Base-by-base conservation (phyloP, 2,113 vertebrate genomes). In the Smithornis capensis region DNA sequence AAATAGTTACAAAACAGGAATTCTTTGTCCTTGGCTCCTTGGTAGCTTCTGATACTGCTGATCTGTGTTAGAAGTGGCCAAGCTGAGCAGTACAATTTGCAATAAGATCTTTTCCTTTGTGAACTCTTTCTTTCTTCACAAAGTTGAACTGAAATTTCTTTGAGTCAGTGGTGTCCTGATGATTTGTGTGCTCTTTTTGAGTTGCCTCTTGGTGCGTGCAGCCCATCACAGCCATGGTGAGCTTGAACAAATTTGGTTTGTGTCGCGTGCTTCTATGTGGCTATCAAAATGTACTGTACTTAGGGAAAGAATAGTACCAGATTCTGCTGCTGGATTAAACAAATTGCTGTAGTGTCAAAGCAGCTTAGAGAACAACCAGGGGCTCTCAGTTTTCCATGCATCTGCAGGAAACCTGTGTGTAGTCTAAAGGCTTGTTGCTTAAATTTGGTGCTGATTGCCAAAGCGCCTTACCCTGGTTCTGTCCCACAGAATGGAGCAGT, bases 381-480 rank as follows among this genome's bases (percentile, higher is more conserved):
- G 68, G 21, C 38, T 90, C 64, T 92, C n/a, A n/a, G 53, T 89
- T 95, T 93, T 93, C 57, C 62, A 14, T 56, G 44, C 78, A 63
- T 47, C 87, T 90, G 84, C 65, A 84, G 84, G 88, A 94, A 96
- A 87, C 74, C 81, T 42, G 56, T 42, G 37, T 2, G 3, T 37
- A 18, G 56, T 86, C 5, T 19, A 38, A 59, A 49, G 90, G 40
- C 81, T 77, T 50, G 14, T 94, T 31, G 14, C 89, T 90, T 95
- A 76, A 94, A 87, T 63, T 87, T 53, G 97, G 97, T 98, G 96
- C 96, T 97, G 83, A 92, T 93, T 93, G 64, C 95, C 87, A 91
- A 96, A 94, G 85, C 68, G 95, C 86, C 88, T 96, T 96, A 93
- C 86, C 83, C 90, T 70, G 59, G 81, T 76, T 67, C 50, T 68